phyloP scores from a whole-genome alignment of 1,140 invertebrate species.

The Drosophila quadrilineata region DNA sequence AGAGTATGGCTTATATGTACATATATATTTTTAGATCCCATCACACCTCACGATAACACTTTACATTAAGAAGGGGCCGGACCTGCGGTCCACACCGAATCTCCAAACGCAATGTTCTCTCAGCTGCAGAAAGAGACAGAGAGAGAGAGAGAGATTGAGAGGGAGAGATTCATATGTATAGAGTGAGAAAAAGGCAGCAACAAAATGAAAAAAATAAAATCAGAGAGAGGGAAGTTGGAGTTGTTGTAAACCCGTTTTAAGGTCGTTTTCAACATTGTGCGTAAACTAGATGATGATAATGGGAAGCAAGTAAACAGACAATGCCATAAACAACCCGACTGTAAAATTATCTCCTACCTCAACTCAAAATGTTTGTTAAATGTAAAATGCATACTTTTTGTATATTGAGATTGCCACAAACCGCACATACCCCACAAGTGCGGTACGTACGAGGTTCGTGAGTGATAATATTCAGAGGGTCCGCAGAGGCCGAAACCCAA shows the following conservation, averaged over 20 bases:
- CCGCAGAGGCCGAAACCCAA: slow-evolving; percentile 2
- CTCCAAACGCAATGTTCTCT: no score
- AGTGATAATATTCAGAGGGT: slow-evolving; percentile 6
- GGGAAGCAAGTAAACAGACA: no score
- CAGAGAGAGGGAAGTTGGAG: not conserved
- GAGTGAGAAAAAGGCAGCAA: not conserved
- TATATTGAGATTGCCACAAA: no score
- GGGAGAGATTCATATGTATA: no score
- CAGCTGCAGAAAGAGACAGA: not conserved
- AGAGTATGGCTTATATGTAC: no score
- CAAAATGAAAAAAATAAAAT: not conserved
- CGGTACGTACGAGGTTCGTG: no score
- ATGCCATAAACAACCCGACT: no score
- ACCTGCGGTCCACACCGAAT: no score
- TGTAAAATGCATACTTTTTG: no score
- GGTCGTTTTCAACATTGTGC: slow-evolving; percentile 14
- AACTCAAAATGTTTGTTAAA: no score
- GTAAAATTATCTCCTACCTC: no score
- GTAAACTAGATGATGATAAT: slow-evolving; percentile 36
- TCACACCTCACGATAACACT: not conserved
- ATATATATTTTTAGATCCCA: slow-evolving; percentile 29
- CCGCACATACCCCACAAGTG: no score
- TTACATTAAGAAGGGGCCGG: slow-evolving; percentile 16
- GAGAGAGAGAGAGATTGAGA: not conserved
- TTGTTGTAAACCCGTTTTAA: slow-evolving; percentile 25